phyloP scores from a whole-genome alignment of 2,113 vertebrate genomes.

The human (Homo sapiens) region DNA sequence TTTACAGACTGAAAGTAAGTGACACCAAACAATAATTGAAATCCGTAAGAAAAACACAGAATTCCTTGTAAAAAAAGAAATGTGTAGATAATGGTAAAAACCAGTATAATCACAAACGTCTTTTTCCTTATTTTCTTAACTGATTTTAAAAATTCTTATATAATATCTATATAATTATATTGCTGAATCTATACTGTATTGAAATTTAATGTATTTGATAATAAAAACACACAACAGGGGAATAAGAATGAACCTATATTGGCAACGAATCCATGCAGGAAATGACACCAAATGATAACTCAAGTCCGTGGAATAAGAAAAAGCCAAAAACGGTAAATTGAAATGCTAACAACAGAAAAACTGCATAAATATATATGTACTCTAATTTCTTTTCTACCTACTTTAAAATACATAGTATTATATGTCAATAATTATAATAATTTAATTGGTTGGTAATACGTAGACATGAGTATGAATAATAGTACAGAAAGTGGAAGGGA shows the following conservation, averaged over 20 bases:
- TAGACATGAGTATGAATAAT: background rate
- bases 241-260: background rate
- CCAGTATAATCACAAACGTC: background rate
- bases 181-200: background rate
- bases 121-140: background rate
- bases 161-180: background rate
- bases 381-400: background rate
- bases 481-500: background rate
- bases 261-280: background rate
- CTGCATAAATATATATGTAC: background rate
- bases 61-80: background rate
- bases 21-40: background rate
- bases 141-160: background rate
- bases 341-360: background rate
- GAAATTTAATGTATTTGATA: background rate
- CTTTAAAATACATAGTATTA: background rate
- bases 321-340: background rate
- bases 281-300: background rate
- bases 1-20: background rate
- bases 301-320: background rate
- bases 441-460: background rate
- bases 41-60: background rate
- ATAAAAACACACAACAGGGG: background rate
- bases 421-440: background rate
- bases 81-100: background rate